phyloP scores from a whole-genome alignment of 1,140 invertebrate species.

The Anoplophora glabripennis region DNA sequence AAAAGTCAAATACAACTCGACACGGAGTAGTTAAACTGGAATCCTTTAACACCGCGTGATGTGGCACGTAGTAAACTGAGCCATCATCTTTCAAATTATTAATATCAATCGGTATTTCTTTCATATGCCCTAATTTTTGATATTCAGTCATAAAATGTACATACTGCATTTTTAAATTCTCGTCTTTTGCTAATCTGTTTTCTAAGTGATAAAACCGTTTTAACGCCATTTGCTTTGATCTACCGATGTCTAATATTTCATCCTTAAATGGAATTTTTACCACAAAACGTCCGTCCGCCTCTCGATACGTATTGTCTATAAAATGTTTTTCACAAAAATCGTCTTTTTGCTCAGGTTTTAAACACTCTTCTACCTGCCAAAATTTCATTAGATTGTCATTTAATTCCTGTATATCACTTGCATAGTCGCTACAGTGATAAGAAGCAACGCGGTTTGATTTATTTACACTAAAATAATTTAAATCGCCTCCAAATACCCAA shows the following conservation, averaged over 20 bases:
- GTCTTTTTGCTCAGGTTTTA: too few relatives aligned
- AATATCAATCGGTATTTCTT: constrained; percentile 7
- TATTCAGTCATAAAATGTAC: constrained; percentile 39
- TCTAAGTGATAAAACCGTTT: constrained; percentile 6
- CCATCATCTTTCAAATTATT: too few relatives aligned
- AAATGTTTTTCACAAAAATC: constrained; percentile 10
- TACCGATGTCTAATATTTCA: background rate
- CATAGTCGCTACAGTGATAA: too few relatives aligned
- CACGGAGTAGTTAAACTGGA: constrained; percentile 38
- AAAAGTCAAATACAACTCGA: constrained; percentile 39
- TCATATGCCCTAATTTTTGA: constrained; percentile 38
- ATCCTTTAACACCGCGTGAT: constrained; percentile 42
- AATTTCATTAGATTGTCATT: too few relatives aligned
- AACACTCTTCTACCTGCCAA: too few relatives aligned
- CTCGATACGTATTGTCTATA: background rate
- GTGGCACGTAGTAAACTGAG: constrained; percentile 26
- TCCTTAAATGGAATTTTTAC: background rate
- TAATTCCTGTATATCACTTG: too few relatives aligned
- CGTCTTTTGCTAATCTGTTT: background rate
- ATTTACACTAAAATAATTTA: background rate
- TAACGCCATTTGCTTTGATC: background rate
- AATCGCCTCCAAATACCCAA: constrained; percentile 7
- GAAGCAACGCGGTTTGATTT: too few relatives aligned
- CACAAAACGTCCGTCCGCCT: constrained; percentile 1
- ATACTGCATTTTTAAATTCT: constrained; percentile 17